phyloP scores from a whole-genome alignment of 2,797 vertebrate species.

The Lerista edwardsae region DNA sequence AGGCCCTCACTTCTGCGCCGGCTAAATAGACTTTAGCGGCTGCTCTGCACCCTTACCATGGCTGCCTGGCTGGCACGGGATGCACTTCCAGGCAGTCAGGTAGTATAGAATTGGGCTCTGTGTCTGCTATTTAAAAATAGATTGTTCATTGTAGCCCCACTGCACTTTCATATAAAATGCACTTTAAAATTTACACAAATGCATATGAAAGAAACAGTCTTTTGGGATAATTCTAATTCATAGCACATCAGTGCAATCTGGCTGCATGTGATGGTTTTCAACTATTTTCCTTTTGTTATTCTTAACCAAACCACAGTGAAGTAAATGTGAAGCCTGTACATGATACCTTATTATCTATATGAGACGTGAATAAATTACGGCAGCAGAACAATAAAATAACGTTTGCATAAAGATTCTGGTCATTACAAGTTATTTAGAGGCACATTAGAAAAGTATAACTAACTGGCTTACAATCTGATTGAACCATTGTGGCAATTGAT shows the following conservation, averaged over 20 bases:
- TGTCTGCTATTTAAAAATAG: no score
- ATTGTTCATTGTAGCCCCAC: neutral
- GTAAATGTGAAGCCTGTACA: slow-evolving; percentile 23
- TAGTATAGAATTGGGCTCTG: no score
- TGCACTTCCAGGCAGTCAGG: no score
- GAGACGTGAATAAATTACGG: neutral
- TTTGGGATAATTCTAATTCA: slow-evolving; percentile 27
- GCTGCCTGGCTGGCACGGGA: no score
- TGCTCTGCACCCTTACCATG: no score
- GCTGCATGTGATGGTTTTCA: slow-evolving; percentile 13
- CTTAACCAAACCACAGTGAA: slow-evolving; percentile 14
- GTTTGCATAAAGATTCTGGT: neutral
- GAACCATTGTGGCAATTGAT: neutral
- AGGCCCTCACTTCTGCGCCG: no score
- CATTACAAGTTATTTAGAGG: neutral
- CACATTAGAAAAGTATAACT: neutral
- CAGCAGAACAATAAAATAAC: neutral
- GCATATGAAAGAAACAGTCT: slow-evolving; percentile 4
- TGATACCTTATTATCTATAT: no score
- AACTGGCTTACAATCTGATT: neutral
- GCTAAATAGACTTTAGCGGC: no score
- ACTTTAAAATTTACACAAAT: slow-evolving; percentile 45
- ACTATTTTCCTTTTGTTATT: slow-evolving; percentile 1
- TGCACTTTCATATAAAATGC: neutral
- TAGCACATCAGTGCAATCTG: slow-evolving; percentile 13